A percentile compares a stretch with the other conserved stretches of the same genome.
phyloP scores from a whole-genome alignment of 2,113 vertebrate genomes.

The Aramus guarauna region DNA sequence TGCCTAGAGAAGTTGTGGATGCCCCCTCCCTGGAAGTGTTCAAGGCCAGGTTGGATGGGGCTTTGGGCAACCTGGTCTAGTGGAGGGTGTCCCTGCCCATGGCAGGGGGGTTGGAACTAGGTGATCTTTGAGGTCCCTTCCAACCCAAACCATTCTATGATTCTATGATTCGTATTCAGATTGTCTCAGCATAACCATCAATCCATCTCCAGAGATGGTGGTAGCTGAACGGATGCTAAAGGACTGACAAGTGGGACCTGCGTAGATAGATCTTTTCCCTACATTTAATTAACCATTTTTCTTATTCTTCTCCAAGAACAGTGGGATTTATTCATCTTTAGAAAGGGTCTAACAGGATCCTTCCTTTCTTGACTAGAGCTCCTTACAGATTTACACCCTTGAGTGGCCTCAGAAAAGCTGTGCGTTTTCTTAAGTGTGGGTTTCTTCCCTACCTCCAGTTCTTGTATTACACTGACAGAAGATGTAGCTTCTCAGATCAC shows the following conservation, averaged over 20 bases:
- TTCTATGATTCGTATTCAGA: not conserved
- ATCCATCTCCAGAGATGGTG: not conserved
- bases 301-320: not conserved
- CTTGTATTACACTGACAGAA: not conserved
- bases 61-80: too few relatives aligned
- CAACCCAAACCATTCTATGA: too few relatives aligned
- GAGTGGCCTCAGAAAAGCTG: not conserved
- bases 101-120: too few relatives aligned
- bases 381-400: not conserved
- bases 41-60: too few relatives aligned
- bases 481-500: not conserved
- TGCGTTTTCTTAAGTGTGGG: rapidly evolving
- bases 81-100: too few relatives aligned
- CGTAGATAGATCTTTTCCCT: not conserved
- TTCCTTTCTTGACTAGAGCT: not conserved
- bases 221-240: not conserved
- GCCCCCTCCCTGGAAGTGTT: too few relatives aligned
- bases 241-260: not conserved
- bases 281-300: not conserved
- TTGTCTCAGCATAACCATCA: not conserved
- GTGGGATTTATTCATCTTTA: not conserved
- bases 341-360: not conserved
- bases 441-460: not conserved
- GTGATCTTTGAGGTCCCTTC: too few relatives aligned
- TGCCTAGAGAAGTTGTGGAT: too few relatives aligned